These are phyloP conservation scores for Oryzias dopingdopingensis DNA, from an alignment of 2,797 vertebrate species.

Conservation along the genomic window DNA sequence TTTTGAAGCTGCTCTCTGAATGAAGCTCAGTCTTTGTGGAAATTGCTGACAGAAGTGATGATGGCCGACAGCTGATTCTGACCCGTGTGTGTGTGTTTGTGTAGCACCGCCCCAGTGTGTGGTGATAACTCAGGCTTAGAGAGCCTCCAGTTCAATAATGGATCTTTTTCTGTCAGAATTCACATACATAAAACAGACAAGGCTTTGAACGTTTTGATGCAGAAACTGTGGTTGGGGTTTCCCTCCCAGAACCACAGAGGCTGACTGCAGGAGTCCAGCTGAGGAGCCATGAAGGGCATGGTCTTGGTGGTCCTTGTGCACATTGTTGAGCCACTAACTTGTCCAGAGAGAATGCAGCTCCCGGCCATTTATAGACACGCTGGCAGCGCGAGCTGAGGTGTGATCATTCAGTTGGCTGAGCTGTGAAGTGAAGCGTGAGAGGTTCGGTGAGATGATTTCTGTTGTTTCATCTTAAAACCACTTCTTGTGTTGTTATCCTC, in stretches of 20 bases:
- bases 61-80: constrained; percentile 58
- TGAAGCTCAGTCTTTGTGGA: constrained; percentile 13
- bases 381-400: constrained; percentile 50
- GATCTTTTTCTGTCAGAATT: too few species aligned
- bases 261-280: constrained; percentile 12
- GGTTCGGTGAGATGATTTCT: constrained; percentile 54
- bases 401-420: constrained; percentile 62
- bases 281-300: constrained; percentile 44
- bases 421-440: constrained; percentile 43
- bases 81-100: constrained; percentile 20
- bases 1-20: background rate
- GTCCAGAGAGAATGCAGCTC: constrained; percentile 65
- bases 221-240: background rate
- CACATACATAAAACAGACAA: too few species aligned
- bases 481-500: constrained; percentile 4
- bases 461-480: constrained; percentile 2
- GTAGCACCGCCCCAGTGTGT: constrained; percentile 8
- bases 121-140: background rate
- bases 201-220: too few species aligned
- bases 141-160: too few species aligned
- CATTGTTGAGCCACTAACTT: constrained; percentile 66
- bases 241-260: constrained; percentile 3
- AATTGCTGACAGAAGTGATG: constrained; percentile 25
- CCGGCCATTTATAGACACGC: constrained; percentile 68
- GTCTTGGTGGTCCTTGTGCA: constrained; percentile 55